These are phyloP conservation scores for Agapornis canus DNA, from an alignment of 2,797 vertebrate species.

Conservation along the genomic window DNA sequence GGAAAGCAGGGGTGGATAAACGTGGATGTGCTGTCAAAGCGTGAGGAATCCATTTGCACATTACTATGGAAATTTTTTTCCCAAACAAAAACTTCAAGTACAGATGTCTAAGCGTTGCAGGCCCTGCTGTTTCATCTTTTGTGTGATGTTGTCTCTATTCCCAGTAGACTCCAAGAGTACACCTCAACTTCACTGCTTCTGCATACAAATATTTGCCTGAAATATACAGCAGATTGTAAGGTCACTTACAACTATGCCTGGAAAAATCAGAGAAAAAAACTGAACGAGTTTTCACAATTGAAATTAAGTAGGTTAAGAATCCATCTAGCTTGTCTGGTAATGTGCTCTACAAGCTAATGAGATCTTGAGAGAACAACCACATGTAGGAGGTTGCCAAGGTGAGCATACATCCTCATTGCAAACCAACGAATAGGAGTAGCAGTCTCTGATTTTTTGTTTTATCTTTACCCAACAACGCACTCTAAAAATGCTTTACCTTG, in stretches of 20 bases:
- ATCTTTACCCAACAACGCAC: conserved; percentile 41
- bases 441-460: conserved; percentile 57
- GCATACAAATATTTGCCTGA: conserved; percentile 57
- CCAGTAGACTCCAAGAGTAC: neutral
- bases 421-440: conserved; percentile 34
- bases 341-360: conserved; percentile 70
- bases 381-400: conserved; percentile 72
- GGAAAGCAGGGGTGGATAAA: conserved; percentile 15
- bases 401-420: conserved; percentile 66
- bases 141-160: conserved; percentile 60
- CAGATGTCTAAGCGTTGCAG: conserved; percentile 55
- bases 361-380: conserved; percentile 71
- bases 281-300: conserved; percentile 51
- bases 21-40: conserved; percentile 29
- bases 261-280: conserved; percentile 59
- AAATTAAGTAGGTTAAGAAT: conserved; percentile 73
- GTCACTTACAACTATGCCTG: conserved; percentile 49
- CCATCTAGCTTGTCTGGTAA: conserved; percentile 57
- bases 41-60: conserved; percentile 60
- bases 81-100: conserved; percentile 51
- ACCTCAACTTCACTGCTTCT: conserved; percentile 35
- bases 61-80: conserved; percentile 48
- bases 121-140: conserved; percentile 58
- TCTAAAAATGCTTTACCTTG: conserved; percentile 31
- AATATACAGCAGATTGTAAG: conserved; percentile 68